Evolutionary conservation across 2,888 invertebrate species (phyloP).

Genomic region (Opisthograptis luteolata): DNA sequence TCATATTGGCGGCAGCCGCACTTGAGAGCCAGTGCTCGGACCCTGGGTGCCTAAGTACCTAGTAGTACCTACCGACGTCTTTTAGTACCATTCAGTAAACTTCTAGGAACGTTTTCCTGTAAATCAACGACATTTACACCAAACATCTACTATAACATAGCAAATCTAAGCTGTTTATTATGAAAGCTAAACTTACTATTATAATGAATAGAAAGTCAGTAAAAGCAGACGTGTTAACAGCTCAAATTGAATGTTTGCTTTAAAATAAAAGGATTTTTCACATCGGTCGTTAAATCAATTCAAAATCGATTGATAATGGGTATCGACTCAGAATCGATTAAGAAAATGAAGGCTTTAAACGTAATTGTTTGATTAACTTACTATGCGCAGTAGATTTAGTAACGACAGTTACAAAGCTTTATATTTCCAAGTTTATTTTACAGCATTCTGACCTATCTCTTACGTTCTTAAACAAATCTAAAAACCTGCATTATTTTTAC

Average conservation of each 20-base stretch:
- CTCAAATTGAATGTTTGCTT: slow-evolving; percentile 38
- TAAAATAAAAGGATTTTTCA: slow-evolving; percentile 26
- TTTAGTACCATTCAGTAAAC: no score
- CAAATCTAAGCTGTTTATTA: slow-evolving; percentile 9
- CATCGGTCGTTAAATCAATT: slow-evolving; percentile 42
- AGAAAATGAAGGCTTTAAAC: neutral
- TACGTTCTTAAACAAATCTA: no score
- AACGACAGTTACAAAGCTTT: neutral
- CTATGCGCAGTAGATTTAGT: neutral
- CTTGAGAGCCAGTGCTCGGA: no score
- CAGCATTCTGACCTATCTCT: no score
- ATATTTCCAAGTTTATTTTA: no score
- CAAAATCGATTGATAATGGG: slow-evolving; percentile 42
- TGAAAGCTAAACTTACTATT: slow-evolving; percentile 24
- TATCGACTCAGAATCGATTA: slow-evolving; percentile 37
- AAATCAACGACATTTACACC: no score
- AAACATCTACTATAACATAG: no score
- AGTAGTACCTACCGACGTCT: no score
- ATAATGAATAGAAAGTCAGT: slow-evolving; percentile 49
- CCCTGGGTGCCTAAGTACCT: no score
- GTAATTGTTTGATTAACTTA: slow-evolving; percentile 5
- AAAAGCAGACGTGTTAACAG: slow-evolving; percentile 46
- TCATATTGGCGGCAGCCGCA: no score
- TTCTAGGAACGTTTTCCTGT: no score
- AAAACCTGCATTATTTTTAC: no score